Evolutionary conservation across 2,888 invertebrate genomes (phyloP).

Genomic region (Trichopria drosophilae): DNA sequence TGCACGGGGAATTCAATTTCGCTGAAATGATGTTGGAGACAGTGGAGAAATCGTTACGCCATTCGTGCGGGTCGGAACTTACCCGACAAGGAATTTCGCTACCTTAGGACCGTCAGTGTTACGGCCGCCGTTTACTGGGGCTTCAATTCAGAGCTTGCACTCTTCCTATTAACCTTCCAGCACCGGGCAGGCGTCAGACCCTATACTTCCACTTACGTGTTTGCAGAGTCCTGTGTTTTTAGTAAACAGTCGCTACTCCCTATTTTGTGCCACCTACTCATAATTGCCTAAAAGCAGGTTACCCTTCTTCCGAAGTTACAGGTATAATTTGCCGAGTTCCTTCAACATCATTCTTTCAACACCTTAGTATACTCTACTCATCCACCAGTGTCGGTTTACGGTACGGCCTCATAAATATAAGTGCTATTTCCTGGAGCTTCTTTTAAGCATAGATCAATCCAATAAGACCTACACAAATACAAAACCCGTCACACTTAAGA

Average conservation of each 20-base stretch:
- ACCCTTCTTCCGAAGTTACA: constrained; percentile 1
- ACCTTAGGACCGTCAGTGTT: constrained; percentile 40
- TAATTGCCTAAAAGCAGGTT: not conserved
- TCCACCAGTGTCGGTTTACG: constrained; percentile 20
- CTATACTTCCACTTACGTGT: constrained; percentile 35
- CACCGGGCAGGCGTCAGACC: constrained; percentile 40
- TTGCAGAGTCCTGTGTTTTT: constrained; percentile 39
- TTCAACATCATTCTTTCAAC: constrained; percentile 13
- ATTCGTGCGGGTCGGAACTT: constrained; percentile 42
- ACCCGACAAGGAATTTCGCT: constrained; percentile 43
- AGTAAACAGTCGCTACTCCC: constrained; percentile 35
- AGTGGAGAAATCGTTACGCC: constrained; percentile 37
- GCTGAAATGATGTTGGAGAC: no score
- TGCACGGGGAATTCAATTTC: not conserved
- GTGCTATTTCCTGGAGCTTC: constrained; percentile 9
- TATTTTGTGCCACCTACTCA: constrained; percentile 3
- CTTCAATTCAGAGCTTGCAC: no score
- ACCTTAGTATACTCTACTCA: constrained; percentile 15
- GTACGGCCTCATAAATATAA: constrained; percentile 7
- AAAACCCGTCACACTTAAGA: not conserved
- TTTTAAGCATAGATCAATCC: not conserved
- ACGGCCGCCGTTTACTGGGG: constrained; percentile 31
- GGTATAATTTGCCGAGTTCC: constrained; percentile 14
- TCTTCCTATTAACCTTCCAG: constrained; percentile 39
- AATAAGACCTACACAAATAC: not conserved